These are phyloP conservation scores for Crepidodera aurea DNA, from an alignment of 2,888 invertebrate species.

Conservation along the genomic window DNA sequence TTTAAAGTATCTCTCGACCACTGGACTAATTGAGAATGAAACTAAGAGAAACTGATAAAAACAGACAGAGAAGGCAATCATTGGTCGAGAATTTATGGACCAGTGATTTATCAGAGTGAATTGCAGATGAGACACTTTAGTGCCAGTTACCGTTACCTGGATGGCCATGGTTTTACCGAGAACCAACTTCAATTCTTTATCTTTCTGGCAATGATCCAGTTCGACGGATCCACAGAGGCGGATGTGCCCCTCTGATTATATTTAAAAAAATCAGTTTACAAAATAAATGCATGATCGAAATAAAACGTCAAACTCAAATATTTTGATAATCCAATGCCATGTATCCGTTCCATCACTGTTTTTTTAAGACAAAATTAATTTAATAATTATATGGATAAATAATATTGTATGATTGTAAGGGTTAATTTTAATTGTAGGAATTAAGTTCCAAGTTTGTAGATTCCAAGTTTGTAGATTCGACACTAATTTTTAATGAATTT, in stretches of 20 bases:
- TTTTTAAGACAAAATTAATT: too few relatives aligned
- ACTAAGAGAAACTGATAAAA: background rate
- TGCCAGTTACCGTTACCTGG: conserved; percentile 59
- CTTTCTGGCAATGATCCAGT: conserved; percentile 52
- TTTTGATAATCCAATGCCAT: too few relatives aligned
- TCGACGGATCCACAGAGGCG: conserved; percentile 36
- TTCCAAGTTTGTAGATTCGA: too few relatives aligned
- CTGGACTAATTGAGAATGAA: conserved; percentile 5
- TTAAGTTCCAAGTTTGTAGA: too few relatives aligned
- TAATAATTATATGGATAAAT: too few relatives aligned
- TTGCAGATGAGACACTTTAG: conserved; percentile 61
- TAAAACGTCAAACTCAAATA: too few relatives aligned
- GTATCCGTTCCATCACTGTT: too few relatives aligned
- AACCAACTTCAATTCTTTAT: conserved; percentile 55
- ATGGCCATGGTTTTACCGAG: conserved; percentile 53
- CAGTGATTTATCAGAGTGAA: conserved; percentile 58
- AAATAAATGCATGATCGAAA: too few relatives aligned
- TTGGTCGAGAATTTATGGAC: conserved; percentile 52
- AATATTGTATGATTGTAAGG: too few relatives aligned
- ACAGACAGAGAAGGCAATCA: conserved; percentile 19
- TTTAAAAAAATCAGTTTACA: too few relatives aligned
- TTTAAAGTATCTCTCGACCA: background rate
- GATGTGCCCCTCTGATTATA: background rate
- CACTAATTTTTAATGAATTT: too few relatives aligned
- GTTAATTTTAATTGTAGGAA: too few relatives aligned